Conservation (phyloP, 2,797 vertebrate species). For the Takifugu rubripes region DNA sequence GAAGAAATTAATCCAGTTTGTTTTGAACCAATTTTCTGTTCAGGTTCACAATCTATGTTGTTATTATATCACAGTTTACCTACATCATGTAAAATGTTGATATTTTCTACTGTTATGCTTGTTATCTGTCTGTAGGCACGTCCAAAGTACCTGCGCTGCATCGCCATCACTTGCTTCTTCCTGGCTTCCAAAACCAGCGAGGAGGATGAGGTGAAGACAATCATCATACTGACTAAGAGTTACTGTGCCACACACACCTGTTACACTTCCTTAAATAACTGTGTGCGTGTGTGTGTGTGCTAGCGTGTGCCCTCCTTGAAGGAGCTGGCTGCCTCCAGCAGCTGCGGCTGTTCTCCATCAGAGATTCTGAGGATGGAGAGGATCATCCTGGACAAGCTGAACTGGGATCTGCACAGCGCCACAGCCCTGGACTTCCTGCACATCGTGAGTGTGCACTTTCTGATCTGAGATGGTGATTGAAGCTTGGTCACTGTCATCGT, state of each 20-base stretch:
- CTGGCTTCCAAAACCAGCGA: constrained; percentile 92
- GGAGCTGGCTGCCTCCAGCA: constrained; percentile 85
- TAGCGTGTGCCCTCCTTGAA: constrained; percentile 89
- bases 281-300: constrained; percentile 66
- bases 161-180: constrained; percentile 96
- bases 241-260: background rate
- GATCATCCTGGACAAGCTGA: constrained; percentile 94
- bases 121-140: constrained; percentile 77
- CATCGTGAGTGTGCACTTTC: constrained; percentile 77
- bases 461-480: too few species aligned
- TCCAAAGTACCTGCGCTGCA: constrained; percentile 97
- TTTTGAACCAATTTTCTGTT: too few species aligned
- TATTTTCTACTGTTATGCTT: too few species aligned
- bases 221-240: background rate
- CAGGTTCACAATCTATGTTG: too few species aligned
- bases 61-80: too few species aligned
- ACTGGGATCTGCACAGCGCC: constrained; percentile 93
- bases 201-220: constrained; percentile 89
- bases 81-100: too few species aligned
- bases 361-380: constrained; percentile 97
- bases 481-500: too few species aligned
- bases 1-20: too few species aligned
- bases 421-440: constrained; percentile 96
- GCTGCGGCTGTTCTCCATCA: constrained; percentile 91
- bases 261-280: background rate